Conservation (phyloP, 2,888 invertebrate species). For the Aspidiotus rigidus region DNA sequence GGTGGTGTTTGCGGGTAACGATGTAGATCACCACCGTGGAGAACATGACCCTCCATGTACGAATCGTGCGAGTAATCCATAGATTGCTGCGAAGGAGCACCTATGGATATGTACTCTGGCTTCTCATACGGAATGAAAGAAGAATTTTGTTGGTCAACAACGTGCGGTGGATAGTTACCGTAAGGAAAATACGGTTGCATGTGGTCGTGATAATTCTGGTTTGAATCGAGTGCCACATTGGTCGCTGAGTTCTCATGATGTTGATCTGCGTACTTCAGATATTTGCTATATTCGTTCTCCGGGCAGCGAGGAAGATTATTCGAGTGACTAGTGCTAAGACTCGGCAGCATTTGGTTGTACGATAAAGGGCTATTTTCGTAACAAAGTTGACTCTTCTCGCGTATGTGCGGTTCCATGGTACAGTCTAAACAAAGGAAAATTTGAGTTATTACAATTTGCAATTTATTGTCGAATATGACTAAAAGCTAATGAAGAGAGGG, state of each 20-base stretch:
- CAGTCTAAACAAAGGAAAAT: background rate
- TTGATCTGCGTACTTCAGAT: constrained; percentile 15
- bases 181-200: constrained; percentile 23
- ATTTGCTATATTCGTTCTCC: constrained; percentile 22
- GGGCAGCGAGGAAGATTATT: constrained; percentile 16
- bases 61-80: constrained; percentile 9
- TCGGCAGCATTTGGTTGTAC: constrained; percentile 16
- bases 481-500: too few species aligned
- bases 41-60: constrained; percentile 5
- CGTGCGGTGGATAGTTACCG: constrained; percentile 17
- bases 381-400: constrained; percentile 25
- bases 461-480: too few species aligned
- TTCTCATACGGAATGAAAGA: constrained; percentile 20
- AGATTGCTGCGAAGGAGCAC: constrained; percentile 5
- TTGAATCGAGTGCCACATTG: constrained; percentile 14
- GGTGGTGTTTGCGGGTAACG: constrained; percentile 32
- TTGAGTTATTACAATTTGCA: too few species aligned
- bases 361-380: constrained; percentile 16
- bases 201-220: constrained; percentile 26
- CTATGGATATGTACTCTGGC: constrained; percentile 17
- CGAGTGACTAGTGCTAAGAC: constrained; percentile 13
- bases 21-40: constrained; percentile 15
- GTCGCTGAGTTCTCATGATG: constrained; percentile 8
- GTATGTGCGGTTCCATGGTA: constrained; percentile 8
- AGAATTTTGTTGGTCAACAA: constrained; percentile 6